Evolutionary conservation across 2,797 vertebrate species (phyloP), one percentile per base, ranked within the genome.

Genomic region (Myotis vivesi): DNA sequence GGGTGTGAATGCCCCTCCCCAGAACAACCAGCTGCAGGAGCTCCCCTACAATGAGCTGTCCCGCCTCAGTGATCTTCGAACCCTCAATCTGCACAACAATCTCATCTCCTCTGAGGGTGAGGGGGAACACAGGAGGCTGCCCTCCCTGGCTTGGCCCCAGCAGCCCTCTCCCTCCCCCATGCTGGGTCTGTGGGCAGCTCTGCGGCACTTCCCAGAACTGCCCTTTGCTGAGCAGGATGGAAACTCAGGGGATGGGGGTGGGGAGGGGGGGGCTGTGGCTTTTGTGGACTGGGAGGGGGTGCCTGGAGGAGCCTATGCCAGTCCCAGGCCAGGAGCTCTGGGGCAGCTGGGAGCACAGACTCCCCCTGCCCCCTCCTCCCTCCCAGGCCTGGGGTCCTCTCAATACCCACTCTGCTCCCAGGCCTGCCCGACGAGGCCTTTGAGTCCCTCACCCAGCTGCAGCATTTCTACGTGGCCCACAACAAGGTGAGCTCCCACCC

Each of bases 351-450:
- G 30, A 66, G 55, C 28, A 36, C 17, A n/a, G 75, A 41, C 11
- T 19, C 38, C 19, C 5, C 30, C 25, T 66, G n/a, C 17, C 23
- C 6, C n/a, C 4, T 8, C 2, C 75, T 38, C 10, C 25, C 6
- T 8, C 15, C 83, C 46, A n/a, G 62, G 53, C 69, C 36, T 22
- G 17, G 22, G 25, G 75, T 44, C 30, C 81, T 33, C 82, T 93
- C 66, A 49, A 62, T 0, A 2, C n/a, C 49, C 6, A 0, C n/a
- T 36, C 19, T 11, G 13, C 9, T 46, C 46, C 85, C 73, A 98
- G 98, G 98, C 85, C 96, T 98, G 72, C 98, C 98, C 0, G 97
- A 98, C 1, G 98, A 98, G 92, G 98, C 97, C 81, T 98, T 98
- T 12, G 97, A 98, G 90, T 97, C 97, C 16, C 95, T 98, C 33